Conservation (phyloP, 1,140 invertebrate genomes). For the Drosophila arawakana region DNA sequence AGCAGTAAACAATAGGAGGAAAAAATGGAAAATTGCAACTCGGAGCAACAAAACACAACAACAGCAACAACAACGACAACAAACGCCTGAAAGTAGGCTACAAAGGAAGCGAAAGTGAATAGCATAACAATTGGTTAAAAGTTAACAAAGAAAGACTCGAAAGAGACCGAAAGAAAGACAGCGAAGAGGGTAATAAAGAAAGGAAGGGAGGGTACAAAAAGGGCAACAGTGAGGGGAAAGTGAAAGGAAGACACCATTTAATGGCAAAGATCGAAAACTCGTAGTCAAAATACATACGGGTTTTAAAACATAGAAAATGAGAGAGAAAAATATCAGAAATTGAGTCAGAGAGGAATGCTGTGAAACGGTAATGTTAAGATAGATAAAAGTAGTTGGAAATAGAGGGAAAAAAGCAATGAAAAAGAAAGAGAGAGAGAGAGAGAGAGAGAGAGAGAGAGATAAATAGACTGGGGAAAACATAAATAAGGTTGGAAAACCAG, state of each 20-base stretch:
- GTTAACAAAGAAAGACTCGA: slow-evolving; percentile 3
- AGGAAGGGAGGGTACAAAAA: neutral
- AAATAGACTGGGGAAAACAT: neutral
- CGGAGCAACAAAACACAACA: slow-evolving; percentile 24
- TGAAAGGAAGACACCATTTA: no score
- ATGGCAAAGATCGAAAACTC: no score
- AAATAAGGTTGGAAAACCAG: no score
- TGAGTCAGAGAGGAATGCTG: no score
- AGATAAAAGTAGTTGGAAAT: no score
- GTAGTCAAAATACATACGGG: no score
- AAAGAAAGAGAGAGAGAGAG: no score
- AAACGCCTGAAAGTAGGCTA: slow-evolving; percentile 40
- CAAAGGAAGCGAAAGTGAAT: slow-evolving; percentile 36
- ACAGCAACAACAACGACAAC: slow-evolving; percentile 6
- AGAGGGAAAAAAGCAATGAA: no score
- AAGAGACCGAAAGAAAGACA: slow-evolving; percentile 10
- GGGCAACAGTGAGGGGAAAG: neutral
- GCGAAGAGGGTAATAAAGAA: neutral
- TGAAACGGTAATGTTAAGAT: no score
- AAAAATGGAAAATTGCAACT: slow-evolving; percentile 22
- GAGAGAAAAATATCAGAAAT: no score
- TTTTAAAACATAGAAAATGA: no score
- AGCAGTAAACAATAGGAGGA: slow-evolving; percentile 31
- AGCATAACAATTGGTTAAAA: slow-evolving; percentile 29
- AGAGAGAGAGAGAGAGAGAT: neutral